Base-by-base conservation (phyloP, 1,140 invertebrate species). In the Musca vetustissima region DNA sequence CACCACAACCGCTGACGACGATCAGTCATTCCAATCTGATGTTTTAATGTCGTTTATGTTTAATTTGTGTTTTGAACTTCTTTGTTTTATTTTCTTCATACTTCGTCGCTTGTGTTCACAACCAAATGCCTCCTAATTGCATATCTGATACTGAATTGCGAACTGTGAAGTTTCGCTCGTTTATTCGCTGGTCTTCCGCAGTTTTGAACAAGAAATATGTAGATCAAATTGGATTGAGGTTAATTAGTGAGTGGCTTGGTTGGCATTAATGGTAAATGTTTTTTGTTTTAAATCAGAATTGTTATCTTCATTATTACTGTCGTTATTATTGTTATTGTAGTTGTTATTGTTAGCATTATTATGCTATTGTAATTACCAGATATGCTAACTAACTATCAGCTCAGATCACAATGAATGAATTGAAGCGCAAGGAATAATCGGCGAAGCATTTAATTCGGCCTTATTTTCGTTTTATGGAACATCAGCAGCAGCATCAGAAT, bases 171-270 rank as follows among this genome's bases (percentile, higher is more conserved):
- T 11, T 7, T 43, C 21, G 15, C n/a, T n/a, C n/a, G n/a, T n/a
- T n/a, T n/a, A n/a, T n/a, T n/a, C 55, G 55, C 11, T 55, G 11
- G 19, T 24, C 36, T 43, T 43, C 36, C 36, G 36, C 36, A 43
- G 36, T 13, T 43, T 43, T 43, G 36, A 36, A 36, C 9, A 55
- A 24, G 24, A 55, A 21, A 36, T 24, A 61, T 36, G 57, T 61
- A 36, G 57, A 43, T 43, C 57, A 61, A 61, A 32, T 61, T 43
- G 57, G 36, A 61, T 36, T 28, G 28, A 36, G 57, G 57, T 61
- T 61, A 61, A 61, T 43, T 61, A 61, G 36, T 43, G 57, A 61
- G 36, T 61, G 57, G 57, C 36, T 61, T 61, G n/a, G n/a, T n/a
- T n/a, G 28, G 36, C 57, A 32, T 36, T 61, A 61, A 61, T 19